These are phyloP conservation scores for Eidolon dupreanum DNA, from an alignment of 2,797 vertebrate genomes.

Conservation along the genomic window DNA sequence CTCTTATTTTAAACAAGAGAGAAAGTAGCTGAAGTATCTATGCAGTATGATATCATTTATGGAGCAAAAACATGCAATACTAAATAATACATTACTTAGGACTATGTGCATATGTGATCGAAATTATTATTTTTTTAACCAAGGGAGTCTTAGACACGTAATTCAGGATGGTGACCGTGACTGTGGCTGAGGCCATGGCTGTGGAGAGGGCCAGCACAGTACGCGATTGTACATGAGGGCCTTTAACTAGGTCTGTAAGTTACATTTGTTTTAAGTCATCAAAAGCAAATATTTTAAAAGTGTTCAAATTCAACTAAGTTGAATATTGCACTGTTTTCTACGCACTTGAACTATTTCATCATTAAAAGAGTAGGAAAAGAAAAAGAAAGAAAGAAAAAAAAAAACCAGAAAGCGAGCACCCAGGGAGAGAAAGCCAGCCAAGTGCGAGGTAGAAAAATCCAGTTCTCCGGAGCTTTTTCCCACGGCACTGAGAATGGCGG, in stretches of 20 bases:
- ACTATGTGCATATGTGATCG: not conserved
- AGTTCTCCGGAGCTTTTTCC: not conserved
- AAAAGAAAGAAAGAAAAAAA: not conserved
- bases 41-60: not conserved
- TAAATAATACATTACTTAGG: not conserved
- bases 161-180: not conserved
- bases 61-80: not conserved
- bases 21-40: not conserved
- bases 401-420: not conserved
- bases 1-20: not conserved
- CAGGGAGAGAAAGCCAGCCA: not conserved
- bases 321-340: not conserved
- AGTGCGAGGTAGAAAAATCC: not conserved
- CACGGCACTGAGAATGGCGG: not conserved
- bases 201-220: not conserved
- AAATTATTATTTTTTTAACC: not conserved
- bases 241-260: not conserved
- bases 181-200: not conserved
- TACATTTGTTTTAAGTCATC: not conserved
- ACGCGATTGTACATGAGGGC: not conserved
- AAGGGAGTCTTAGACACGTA: not conserved
- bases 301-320: not conserved
- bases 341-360: not conserved
- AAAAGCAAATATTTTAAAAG: not conserved
- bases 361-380: not conserved